A percentile compares a stretch with the other conserved stretches of the same genome.
These are phyloP conservation scores for Smittia sp. DNA, from an alignment of 2,888 invertebrate species.

Conservation along the genomic window DNA sequence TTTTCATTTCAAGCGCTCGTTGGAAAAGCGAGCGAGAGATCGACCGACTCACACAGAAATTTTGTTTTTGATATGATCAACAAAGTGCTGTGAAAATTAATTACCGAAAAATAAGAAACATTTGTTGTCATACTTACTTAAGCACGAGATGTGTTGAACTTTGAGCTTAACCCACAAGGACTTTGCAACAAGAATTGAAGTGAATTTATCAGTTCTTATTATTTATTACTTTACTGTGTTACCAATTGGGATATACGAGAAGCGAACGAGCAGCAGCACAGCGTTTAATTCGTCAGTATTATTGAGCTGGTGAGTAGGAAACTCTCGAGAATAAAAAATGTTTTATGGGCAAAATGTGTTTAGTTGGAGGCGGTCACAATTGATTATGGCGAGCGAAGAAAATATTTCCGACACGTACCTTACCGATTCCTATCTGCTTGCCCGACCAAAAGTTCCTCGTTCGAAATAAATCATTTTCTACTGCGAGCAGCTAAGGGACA, in stretches of 20 bases:
- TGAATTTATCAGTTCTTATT: background rate
- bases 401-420: background rate
- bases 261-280: background rate
- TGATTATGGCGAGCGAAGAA: background rate
- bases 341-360: constrained; percentile 8
- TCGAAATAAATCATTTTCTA: background rate
- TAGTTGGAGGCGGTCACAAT: constrained; percentile 10
- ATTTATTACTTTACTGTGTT: background rate
- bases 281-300: constrained; percentile 9
- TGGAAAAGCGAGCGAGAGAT: background rate
- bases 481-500: background rate
- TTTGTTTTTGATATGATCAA: constrained; percentile 8
- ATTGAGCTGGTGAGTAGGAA: constrained; percentile 25
- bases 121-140: background rate
- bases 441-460: background rate
- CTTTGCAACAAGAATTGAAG: too few species aligned
- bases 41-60: background rate
- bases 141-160: too few species aligned
- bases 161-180: too few species aligned
- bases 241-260: background rate
- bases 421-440: background rate
- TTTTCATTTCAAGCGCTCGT: background rate
- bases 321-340: background rate
- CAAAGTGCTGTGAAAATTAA: constrained; percentile 33
- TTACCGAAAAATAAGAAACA: constrained; percentile 10